These are phyloP conservation scores for Cepaea hortensis DNA, from an alignment of 2,888 invertebrate genomes.

Conservation along the genomic window DNA sequence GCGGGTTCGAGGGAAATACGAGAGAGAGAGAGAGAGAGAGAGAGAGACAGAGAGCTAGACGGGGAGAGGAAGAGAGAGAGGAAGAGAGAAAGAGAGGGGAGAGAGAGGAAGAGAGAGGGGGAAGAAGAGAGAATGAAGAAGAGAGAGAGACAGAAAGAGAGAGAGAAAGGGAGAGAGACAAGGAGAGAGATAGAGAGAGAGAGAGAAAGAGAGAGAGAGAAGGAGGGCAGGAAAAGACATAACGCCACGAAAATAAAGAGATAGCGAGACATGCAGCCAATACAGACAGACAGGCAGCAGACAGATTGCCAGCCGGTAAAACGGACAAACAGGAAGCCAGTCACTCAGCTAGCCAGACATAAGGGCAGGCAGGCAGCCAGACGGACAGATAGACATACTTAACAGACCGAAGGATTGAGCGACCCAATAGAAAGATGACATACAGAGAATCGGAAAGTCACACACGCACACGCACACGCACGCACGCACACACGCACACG, in stretches of 20 bases:
- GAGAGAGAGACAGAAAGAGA: constrained; percentile 40
- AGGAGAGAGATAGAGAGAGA: constrained; percentile 29
- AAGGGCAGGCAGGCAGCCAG: constrained; percentile 40
- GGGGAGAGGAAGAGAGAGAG: constrained; percentile 43
- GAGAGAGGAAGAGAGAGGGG: constrained; percentile 23
- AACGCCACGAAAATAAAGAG: too few species aligned
- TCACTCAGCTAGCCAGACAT: constrained; percentile 39
- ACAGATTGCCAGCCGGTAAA: constrained; percentile 9
- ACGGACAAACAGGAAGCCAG: constrained; percentile 32
- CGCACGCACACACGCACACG: too few species aligned
- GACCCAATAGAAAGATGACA: too few species aligned
- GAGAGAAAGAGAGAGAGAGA: constrained; percentile 6
- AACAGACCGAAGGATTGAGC: too few species aligned
- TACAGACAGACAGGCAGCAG: background rate
- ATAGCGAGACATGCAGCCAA: too few species aligned
- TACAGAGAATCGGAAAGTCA: too few species aligned
- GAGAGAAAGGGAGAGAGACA: constrained; percentile 27
- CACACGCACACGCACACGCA: too few species aligned
- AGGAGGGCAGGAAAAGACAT: background rate
- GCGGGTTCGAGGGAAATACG: too few species aligned
- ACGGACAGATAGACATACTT: constrained; percentile 8
- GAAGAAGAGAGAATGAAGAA: background rate
- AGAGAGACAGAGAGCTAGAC: constrained; percentile 41
- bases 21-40: constrained; percentile 7
- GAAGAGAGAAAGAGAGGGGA: constrained; percentile 33